These are phyloP conservation scores for Antedon bifida DNA, from an alignment of 35 echinoderm and acorn worm species.

Conservation along the genomic window DNA sequence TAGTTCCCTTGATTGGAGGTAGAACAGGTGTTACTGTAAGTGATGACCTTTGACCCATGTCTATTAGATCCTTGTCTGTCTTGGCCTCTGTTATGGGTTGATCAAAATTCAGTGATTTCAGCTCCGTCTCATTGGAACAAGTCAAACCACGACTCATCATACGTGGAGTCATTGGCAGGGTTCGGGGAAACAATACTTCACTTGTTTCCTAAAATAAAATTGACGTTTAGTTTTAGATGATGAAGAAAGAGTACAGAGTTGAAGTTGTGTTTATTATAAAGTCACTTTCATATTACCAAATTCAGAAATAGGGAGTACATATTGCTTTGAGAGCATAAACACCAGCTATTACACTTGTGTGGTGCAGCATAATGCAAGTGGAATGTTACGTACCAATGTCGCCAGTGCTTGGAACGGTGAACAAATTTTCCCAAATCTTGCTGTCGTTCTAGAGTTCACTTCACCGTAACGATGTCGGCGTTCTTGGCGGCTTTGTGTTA, in stretches of 20 bases:
- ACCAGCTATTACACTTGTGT: background rate
- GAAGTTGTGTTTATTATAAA: no score
- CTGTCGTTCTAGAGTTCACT: conserved; percentile 19
- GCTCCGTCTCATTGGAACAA: conserved; percentile 46
- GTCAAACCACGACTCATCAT: conserved; percentile 68
- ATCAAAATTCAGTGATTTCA: conserved; percentile 35
- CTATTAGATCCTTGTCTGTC: background rate
- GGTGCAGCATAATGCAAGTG: background rate
- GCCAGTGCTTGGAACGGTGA: conserved; percentile 77
- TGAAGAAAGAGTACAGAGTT: no score
- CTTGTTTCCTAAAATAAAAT: conserved; percentile 50
- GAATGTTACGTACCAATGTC: conserved; percentile 29
- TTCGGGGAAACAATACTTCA: conserved; percentile 41
- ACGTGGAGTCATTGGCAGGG: conserved; percentile 61
- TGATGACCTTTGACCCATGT: background rate
- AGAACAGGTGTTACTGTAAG: background rate
- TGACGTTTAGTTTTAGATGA: background rate
- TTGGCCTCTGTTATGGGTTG: background rate
- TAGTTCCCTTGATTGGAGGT: background rate
- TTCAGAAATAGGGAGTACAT: background rate
- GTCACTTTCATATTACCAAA: no score
- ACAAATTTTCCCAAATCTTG: conserved; percentile 65
- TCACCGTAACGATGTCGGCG: conserved; percentile 48
- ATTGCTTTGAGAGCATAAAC: background rate
- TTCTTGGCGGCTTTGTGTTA: conserved; percentile 63